phyloP scores from a whole-genome alignment of 2,113 vertebrate genomes.

The Triplophysa dalaica region DNA sequence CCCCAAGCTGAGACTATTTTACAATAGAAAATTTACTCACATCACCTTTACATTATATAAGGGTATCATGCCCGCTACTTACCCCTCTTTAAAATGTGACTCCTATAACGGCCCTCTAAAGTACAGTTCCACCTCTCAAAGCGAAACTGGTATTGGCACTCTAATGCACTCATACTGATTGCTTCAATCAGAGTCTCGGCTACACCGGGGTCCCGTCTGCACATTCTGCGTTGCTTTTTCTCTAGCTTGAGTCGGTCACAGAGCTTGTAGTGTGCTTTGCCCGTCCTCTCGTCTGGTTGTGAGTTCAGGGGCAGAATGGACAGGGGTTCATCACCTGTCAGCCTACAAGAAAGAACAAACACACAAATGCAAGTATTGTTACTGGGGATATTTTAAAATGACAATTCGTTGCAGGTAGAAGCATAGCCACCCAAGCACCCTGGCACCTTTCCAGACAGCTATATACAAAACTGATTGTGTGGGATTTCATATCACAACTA shows the following conservation, averaged over 20 bases:
- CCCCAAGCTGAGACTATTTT: no score
- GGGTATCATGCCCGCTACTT: neutral
- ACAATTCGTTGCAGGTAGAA: slow-evolving; percentile 23
- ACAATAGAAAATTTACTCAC: no score
- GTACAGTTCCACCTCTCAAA: slow-evolving; percentile 99
- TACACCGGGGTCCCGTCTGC: slow-evolving; percentile 92
- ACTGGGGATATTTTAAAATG: neutral
- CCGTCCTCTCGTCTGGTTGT: slow-evolving; percentile 84
- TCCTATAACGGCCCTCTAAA: slow-evolving; percentile 89
- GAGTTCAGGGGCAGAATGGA: slow-evolving; percentile 93
- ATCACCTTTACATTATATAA: neutral
- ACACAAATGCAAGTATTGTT: slow-evolving; percentile 13
- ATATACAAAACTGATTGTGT: neutral
- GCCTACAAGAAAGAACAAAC: slow-evolving; percentile 69
- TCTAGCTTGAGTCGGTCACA: slow-evolving; percentile 97
- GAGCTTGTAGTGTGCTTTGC: slow-evolving; percentile 92
- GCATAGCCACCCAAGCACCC: slow-evolving; percentile 39
- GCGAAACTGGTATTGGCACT: slow-evolving; percentile 98
- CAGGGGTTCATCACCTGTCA: slow-evolving; percentile 95
- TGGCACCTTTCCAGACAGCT: neutral
- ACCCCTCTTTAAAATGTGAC: slow-evolving; percentile 93
- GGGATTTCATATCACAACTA: neutral
- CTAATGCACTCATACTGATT: slow-evolving; percentile 92
- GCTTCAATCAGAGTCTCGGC: slow-evolving; percentile 95
- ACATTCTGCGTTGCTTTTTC: slow-evolving; percentile 96